phyloP scores from a whole-genome alignment of 2,113 vertebrate genomes.

The Strigops habroptila region DNA sequence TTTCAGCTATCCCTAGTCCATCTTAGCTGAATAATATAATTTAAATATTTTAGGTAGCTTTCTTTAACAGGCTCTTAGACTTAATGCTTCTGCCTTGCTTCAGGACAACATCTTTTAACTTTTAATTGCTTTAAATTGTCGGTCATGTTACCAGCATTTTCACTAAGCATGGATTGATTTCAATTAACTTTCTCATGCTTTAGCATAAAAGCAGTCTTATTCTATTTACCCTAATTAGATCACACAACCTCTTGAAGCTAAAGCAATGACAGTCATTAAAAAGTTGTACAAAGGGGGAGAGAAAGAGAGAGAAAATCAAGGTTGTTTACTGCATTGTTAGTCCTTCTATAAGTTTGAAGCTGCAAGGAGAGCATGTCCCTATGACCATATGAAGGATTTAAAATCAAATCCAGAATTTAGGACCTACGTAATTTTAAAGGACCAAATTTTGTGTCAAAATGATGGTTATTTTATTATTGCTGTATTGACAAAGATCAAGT shows the following conservation, averaged over 20 bases:
- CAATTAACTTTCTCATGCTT: constrained; percentile 73
- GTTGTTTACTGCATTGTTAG: constrained; percentile 30
- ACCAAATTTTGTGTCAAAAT: neutral
- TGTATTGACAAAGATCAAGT: neutral
- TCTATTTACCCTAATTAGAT: constrained; percentile 73
- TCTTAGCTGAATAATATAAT: constrained; percentile 36
- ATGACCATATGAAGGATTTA: neutral
- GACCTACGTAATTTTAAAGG: neutral
- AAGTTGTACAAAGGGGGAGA: neutral
- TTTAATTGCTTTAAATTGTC: constrained; percentile 76
- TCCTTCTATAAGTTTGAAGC: constrained; percentile 7
- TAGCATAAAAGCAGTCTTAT: constrained; percentile 71
- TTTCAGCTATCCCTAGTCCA: constrained; percentile 33
- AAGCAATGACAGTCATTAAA: constrained; percentile 62
- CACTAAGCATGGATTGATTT: constrained; percentile 72
- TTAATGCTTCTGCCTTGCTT: constrained; percentile 66
- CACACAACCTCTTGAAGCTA: constrained; percentile 54
- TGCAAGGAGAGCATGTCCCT: neutral
- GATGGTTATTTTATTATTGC: neutral
- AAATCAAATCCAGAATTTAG: neutral
- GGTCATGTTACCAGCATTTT: constrained; percentile 67
- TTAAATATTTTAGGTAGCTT: constrained; percentile 70
- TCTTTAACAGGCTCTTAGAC: constrained; percentile 61
- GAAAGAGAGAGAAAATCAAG: neutral
- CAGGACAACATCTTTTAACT: constrained; percentile 71